These are phyloP conservation scores for Hipparchia semele DNA, from an alignment of 2,888 invertebrate genomes.

Conservation along the genomic window DNA sequence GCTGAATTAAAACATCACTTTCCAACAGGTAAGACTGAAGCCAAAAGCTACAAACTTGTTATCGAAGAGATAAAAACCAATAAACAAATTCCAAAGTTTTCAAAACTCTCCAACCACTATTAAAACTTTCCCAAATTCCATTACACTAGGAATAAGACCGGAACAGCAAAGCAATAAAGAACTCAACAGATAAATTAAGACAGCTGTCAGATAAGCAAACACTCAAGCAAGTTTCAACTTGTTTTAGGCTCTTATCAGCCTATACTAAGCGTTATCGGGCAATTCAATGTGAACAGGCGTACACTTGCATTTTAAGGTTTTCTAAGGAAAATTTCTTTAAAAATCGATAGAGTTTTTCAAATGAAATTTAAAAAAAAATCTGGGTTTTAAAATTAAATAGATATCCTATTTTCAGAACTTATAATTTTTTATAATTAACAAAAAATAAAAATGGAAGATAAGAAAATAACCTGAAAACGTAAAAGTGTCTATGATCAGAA, in stretches of 20 bases:
- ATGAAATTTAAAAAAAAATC: too few relatives aligned
- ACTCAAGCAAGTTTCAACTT: slow-evolving; percentile 37
- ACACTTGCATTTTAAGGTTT: slow-evolving; percentile 1
- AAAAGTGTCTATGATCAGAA: too few relatives aligned
- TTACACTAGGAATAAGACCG: slow-evolving; percentile 16
- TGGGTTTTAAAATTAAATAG: too few relatives aligned
- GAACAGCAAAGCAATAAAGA: slow-evolving; percentile 28
- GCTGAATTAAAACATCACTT: too few relatives aligned
- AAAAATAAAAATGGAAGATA: too few relatives aligned
- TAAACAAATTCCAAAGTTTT: background rate
- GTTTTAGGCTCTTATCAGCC: slow-evolving; percentile 40
- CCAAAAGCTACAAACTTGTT: too few relatives aligned
- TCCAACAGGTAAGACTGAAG: too few relatives aligned
- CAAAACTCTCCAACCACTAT: slow-evolving; percentile 10
- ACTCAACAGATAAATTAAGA: slow-evolving; percentile 25
- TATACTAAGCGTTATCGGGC: slow-evolving; percentile 40
- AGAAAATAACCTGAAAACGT: too few relatives aligned
- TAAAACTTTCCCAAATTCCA: slow-evolving; percentile 14
- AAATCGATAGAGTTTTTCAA: too few relatives aligned
- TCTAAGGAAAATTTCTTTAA: background rate
- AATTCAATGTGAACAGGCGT: slow-evolving; percentile 21
- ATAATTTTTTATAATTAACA: too few relatives aligned
- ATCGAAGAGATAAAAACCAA: background rate
- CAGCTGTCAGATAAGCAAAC: slow-evolving; percentile 37
- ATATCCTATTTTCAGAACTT: too few relatives aligned